Percentiles rank a stretch among this genome's conserved stretches.
Conservation (phyloP, 2,113 vertebrate genomes). For the Pterocles gutturalis region DNA sequence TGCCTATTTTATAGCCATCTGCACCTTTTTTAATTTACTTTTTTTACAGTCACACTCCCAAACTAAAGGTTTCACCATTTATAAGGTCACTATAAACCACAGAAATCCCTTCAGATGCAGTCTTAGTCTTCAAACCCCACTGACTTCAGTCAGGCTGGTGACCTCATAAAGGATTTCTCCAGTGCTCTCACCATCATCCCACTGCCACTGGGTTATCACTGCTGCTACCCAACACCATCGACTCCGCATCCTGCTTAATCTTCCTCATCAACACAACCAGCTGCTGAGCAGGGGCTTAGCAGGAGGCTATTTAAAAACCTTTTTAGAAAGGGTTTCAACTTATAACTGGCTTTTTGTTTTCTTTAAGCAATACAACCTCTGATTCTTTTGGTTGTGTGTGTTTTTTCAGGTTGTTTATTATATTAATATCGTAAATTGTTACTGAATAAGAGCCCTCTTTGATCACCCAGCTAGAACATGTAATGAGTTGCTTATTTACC, state of each 20-base stretch:
- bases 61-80: conserved; percentile 5
- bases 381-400: neutral
- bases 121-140: conserved; percentile 8
- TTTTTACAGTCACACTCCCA: conserved; percentile 8
- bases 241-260: neutral
- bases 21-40: conserved; percentile 42
- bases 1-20: conserved; percentile 51
- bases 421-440: neutral
- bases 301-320: conserved; percentile 38
- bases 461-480: neutral
- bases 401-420: conserved; percentile 9
- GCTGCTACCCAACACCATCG: neutral
- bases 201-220: neutral
- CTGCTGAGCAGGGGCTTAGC: neutral
- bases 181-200: neutral
- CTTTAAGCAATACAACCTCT: conserved; percentile 60
- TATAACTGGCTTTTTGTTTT: conserved; percentile 37
- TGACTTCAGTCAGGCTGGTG: conserved; percentile 13
- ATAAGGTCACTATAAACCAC: conserved; percentile 19
- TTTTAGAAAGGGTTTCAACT: conserved; percentile 38
- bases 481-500: neutral
- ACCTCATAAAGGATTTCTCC: neutral
- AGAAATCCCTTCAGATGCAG: conserved; percentile 40
- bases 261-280: neutral
- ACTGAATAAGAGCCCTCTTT: neutral